phyloP scores from a whole-genome alignment of 2,888 invertebrate genomes.

The Leucozona laternaria region DNA sequence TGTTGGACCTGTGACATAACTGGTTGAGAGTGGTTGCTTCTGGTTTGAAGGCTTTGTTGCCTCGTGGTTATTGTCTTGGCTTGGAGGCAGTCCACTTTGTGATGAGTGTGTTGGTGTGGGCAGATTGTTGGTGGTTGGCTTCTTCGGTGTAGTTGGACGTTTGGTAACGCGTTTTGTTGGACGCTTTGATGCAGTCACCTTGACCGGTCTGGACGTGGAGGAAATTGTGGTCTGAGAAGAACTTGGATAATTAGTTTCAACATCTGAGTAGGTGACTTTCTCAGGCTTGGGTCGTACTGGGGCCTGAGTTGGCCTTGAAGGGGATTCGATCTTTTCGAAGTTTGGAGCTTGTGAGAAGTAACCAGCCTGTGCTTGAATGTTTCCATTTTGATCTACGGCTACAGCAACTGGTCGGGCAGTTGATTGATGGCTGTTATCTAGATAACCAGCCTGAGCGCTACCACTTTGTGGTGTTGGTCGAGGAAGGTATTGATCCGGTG shows the following conservation, averaged over 20 bases:
- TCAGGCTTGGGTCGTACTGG: conserved; percentile 26
- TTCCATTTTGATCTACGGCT: conserved; percentile 48
- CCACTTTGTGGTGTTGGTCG: conserved; percentile 56
- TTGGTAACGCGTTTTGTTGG: conserved; percentile 75
- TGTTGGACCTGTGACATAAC: conserved; percentile 84
- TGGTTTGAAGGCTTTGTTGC: conserved; percentile 61
- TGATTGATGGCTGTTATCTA: background rate
- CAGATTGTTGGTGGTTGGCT: conserved; percentile 57
- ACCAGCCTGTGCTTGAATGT: conserved; percentile 51
- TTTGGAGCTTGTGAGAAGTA: conserved; percentile 56
- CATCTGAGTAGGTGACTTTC: conserved; percentile 36
- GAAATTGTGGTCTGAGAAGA: conserved; percentile 63
- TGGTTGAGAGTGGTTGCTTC: conserved; percentile 83
- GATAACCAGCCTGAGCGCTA: conserved; percentile 30
- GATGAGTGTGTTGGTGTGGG: conserved; percentile 78
- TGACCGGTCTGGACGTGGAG: conserved; percentile 75
- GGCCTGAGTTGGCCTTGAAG: conserved; percentile 61
- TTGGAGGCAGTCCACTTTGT: conserved; percentile 82
- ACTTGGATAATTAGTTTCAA: conserved; percentile 41
- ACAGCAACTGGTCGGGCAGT: conserved; percentile 28
- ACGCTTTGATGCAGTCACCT: conserved; percentile 77
- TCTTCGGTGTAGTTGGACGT: conserved; percentile 76
- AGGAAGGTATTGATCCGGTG: conserved; percentile 43
- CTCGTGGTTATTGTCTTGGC: conserved; percentile 44
- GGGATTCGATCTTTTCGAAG: conserved; percentile 44